phyloP scores from a whole-genome alignment of 2,113 vertebrate species.

The Coregonus clupeaformis region DNA sequence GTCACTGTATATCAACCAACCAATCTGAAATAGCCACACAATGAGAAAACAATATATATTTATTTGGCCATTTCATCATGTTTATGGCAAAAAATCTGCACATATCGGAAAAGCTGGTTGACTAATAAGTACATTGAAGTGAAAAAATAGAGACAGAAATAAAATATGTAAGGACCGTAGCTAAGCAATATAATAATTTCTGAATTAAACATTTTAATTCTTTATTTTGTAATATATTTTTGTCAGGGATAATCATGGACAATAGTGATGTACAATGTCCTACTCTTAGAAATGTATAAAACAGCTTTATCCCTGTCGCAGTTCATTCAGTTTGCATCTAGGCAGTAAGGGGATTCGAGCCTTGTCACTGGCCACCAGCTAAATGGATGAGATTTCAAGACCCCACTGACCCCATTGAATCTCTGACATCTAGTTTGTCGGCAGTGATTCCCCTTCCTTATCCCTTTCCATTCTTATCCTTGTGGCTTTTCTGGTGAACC shows the following conservation, averaged over 20 bases:
- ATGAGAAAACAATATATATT: too few species aligned
- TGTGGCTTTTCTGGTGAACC: conserved; percentile 35
- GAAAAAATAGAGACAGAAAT: background rate
- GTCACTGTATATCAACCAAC: too few species aligned
- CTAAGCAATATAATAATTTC: background rate
- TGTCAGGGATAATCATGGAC: background rate
- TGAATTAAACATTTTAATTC: background rate
- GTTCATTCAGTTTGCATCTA: conserved; percentile 13
- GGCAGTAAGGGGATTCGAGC: conserved; percentile 11
- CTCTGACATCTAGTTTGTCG: conserved; percentile 47
- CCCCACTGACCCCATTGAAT: conserved; percentile 35
- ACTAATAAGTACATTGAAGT: too few species aligned
- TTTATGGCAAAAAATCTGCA: too few species aligned
- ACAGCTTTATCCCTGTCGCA: conserved; percentile 6
- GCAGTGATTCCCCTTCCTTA: conserved; percentile 36
- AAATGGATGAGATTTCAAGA: conserved; percentile 38
- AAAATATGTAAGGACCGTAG: too few species aligned
- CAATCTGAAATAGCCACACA: too few species aligned
- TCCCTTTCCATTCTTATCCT: conserved; percentile 21
- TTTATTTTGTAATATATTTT: background rate
- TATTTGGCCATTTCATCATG: too few species aligned
- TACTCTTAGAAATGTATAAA: background rate
- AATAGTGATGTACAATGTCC: background rate
- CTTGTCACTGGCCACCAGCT: conserved; percentile 25
- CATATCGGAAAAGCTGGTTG: too few species aligned